Evolutionary conservation across 2,888 invertebrate species (phyloP), one percentile per base, ranked within the genome.

Genomic region (Hoplodrina ambigua): DNA sequence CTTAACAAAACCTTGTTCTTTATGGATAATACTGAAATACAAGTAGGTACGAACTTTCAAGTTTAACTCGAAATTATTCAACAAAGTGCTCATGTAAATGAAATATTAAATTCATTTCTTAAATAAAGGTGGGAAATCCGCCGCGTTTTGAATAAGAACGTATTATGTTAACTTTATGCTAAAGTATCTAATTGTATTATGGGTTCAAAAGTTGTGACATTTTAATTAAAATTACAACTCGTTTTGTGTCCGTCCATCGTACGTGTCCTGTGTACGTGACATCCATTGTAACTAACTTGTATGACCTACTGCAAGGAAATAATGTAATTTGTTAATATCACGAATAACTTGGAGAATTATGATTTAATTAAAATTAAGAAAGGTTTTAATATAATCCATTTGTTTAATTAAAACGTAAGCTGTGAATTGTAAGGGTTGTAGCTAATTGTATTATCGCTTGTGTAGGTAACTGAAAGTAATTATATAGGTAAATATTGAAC

Each of bases 151-250:
- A 78, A 74, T 82, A 78, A 80, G 78, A 74, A 59, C 74, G 69
- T 80, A 77, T 78, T 76, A 72, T 71, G 67, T 75, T 82, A 75
- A 83, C 82, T 83, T 85, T 85, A 75, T 73, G 74, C 74, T 80
- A 78, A 86, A 82, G 74, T 71, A 85, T 76, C 83, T 85, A 87
- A 88, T 88, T 86, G 83, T 88, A 87, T 88, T 85, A 86, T 83
- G 86, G 85, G 87, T 88, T 85, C 86, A 91, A 90, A 94, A 94
- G 92, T 92, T 93, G 89, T 89, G 93, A 91, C 90, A 88, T 91
- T 94, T 94, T 93, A 93, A 94, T 94, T 94, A 92, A 94, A 94
- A 92, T 94, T 90, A 92, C 87, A 88, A 89, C 89, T 91, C 86
- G 89, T 91, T 92, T 91, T 90, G 89, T 89, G 89, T 89, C 85